Evolutionary conservation across 1,140 invertebrate genomes (phyloP), one percentile per base, ranked within the genome.

Genomic region (Atta texana): DNA sequence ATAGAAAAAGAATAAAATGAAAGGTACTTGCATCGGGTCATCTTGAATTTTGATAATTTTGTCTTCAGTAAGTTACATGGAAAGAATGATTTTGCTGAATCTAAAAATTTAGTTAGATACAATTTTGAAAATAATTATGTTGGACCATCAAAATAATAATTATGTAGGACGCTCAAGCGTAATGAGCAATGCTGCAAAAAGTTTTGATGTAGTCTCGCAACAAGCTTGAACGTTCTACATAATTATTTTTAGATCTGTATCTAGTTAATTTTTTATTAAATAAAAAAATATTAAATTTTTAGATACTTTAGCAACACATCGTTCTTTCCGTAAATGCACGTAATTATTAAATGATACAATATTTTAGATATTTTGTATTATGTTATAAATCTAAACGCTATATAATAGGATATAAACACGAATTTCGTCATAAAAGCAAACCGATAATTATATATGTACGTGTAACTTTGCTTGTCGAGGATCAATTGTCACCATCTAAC

Each of bases 401-500:
- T 10, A 31, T 55, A 28, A 72, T 74, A 12, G 3, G 18, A 31
- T 24, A 18, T 34, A 39, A 55, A 8, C 8, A 12, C 7, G 28
- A 39, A 18, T 44, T 55, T 69, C 53, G 4, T 39, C 16, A 2
- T 10, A 53, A 21, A 12, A 14, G 14, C 12, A 53, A 44, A 76
- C 7, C 16, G 61, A 21, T 49, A 66, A 78, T 12, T 66, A 21
- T 7, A 69, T 21, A 39, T 10, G 3, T 39, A 39, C 6, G n/a
- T 39, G 53, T 34, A 55, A 28, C 3, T 53, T 21, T 21, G 24
- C 18, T 49, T 12, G 55, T 14, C 8, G 49, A 51, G 57, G 10
- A 71, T 71, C 57, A 71, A 75, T 74, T 81, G 31, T 72, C 21
- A n/a, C 0, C 24, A 69, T 61, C 69, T 51, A 75, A 84, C 34